phyloP scores from a whole-genome alignment of 2,888 invertebrate species.

The Ephialtes manifestator region DNA sequence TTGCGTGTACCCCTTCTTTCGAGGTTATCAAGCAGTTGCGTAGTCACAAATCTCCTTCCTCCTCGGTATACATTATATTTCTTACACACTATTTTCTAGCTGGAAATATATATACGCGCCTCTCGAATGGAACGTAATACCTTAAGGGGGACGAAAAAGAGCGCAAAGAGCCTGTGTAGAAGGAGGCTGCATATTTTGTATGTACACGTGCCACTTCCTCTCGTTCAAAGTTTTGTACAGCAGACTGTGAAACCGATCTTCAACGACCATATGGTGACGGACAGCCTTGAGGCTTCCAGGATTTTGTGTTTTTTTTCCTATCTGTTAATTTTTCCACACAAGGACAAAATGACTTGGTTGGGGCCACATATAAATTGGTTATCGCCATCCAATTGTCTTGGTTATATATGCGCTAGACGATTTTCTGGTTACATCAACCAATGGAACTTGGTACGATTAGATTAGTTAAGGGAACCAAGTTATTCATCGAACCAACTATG shows the following conservation, averaged over 20 bases:
- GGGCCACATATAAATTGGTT: too few relatives aligned
- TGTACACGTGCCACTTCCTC: conserved; percentile 62
- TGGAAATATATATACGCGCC: conserved; percentile 2
- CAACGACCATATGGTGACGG: conserved; percentile 74
- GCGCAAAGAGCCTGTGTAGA: conserved; percentile 19
- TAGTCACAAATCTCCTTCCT: not conserved
- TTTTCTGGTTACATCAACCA: too few relatives aligned
- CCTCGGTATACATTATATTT: not conserved
- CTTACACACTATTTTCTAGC: conserved; percentile 11
- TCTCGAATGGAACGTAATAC: conserved; percentile 76
- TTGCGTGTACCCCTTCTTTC: conserved; percentile 24
- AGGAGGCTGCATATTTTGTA: conserved; percentile 60
- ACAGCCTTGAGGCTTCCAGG: conserved; percentile 66
- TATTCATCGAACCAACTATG: too few relatives aligned
- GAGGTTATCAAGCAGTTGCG: conserved; percentile 46
- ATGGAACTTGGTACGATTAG: too few relatives aligned
- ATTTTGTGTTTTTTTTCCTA: conserved; percentile 22
- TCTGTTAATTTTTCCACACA: too few relatives aligned
- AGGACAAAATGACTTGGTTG: too few relatives aligned
- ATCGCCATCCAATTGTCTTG: too few relatives aligned
- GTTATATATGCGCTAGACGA: too few relatives aligned
- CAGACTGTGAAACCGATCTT: conserved; percentile 58
- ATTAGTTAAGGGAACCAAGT: too few relatives aligned
- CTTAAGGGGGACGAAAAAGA: conserved; percentile 24
- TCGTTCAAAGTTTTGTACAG: not conserved